Evolutionary conservation across 2,113 vertebrate genomes (phyloP), one percentile per base, ranked within the genome.

Genomic region (Felis chaus): DNA sequence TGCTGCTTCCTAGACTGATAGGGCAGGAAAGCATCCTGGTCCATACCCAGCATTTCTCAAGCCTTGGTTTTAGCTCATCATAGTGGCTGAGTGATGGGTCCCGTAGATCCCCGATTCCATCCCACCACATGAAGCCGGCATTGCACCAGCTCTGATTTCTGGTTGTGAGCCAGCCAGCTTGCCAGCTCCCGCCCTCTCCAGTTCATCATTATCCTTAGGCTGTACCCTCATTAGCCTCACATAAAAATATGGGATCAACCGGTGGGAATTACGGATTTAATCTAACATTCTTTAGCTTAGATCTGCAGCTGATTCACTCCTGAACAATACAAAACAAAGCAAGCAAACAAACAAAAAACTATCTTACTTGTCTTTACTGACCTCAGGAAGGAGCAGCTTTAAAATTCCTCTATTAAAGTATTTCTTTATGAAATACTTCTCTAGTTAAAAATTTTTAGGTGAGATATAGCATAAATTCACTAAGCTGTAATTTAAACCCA

Each of bases 341-440:
- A 61, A 61, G 8, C 55, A 55, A 45, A 80, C 14, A 74, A 73
- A 21, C 7, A 66, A 36, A 78, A 85, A 73, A 29, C 74, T 88
- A 5, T 63, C 19, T 92, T 71, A 14, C 83, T 92, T 82, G 18
- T 87, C 50, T 95, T 68, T 85, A 50, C 85, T 74, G 69, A 41
- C 39, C 14, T 93, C 4, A 11, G 79, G 36, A 63, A 93, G 89
- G 65, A 63, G 4, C 84, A 91, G 18, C 18, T 81, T 97, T 81
- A 57, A 65, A 76, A 45, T 69, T 84, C 31, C 29, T 50, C 29
- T 48, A 14, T 55, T 76, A 27, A 92, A 55, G 41, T 91, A 71
- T 82, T 97, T 91, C 74, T 93, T 88, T 41, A 93, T 41, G 69
- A 39, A 95, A 33, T 16, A 48, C 16, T 93, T 95, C 55, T 89